These are phyloP conservation scores for Macaria liturata DNA, from an alignment of 2,888 invertebrate species.

Conservation along the genomic window DNA sequence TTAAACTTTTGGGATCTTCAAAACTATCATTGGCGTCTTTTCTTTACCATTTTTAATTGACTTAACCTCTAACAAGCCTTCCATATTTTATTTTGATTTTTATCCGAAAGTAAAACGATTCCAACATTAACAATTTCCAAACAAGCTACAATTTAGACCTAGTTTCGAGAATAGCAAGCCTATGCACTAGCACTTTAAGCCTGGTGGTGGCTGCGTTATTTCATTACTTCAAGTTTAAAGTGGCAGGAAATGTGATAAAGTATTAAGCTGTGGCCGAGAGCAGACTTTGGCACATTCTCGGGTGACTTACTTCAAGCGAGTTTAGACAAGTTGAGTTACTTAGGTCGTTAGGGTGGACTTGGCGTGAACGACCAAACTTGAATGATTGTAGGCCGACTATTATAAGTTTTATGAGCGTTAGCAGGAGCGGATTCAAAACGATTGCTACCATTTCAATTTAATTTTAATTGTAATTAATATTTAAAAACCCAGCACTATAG, in stretches of 20 bases:
- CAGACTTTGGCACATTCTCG: constrained; percentile 42
- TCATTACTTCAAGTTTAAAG: constrained; percentile 28
- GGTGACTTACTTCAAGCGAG: constrained; percentile 35
- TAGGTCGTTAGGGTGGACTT: constrained; percentile 54
- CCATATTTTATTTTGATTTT: too few relatives aligned
- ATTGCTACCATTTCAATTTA: too few relatives aligned
- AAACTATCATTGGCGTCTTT: too few relatives aligned
- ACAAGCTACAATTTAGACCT: too few relatives aligned
- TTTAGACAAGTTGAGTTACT: constrained; percentile 39
- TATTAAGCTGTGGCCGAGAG: constrained; percentile 36
- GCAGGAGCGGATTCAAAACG: neutral
- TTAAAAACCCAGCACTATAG: too few relatives aligned
- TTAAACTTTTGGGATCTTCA: too few relatives aligned
- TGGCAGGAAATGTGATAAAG: constrained; percentile 40
- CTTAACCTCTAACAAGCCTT: too few relatives aligned
- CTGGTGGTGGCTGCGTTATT: neutral
- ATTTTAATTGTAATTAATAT: too few relatives aligned
- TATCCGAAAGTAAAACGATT: too few relatives aligned
- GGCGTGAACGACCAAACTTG: constrained; percentile 33
- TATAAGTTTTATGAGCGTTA: constrained; percentile 21
- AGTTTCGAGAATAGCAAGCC: too few relatives aligned
- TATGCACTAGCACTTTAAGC: too few relatives aligned
- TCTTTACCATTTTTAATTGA: too few relatives aligned
- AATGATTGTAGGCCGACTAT: constrained; percentile 31
- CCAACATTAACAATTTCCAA: neutral